Percentiles rank a stretch among this genome's conserved stretches.
Evolutionary conservation across 2,888 invertebrate genomes (phyloP).

Genomic region (Scelioninae gen. 1): DNA sequence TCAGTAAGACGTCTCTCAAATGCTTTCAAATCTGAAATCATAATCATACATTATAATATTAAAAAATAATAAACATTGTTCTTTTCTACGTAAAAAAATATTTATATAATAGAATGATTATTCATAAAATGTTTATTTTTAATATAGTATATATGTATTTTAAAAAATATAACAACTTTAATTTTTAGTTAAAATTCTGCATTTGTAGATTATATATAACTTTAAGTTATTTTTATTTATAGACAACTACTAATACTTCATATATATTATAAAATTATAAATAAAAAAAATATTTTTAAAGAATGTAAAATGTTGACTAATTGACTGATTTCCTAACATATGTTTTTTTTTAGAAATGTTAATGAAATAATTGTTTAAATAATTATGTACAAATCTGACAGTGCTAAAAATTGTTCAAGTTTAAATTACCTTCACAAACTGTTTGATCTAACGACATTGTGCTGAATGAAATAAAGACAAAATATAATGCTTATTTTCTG

Average conservation of each 20-base stretch:
- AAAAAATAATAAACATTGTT: not conserved
- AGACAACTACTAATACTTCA: no score
- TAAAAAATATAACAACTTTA: no score
- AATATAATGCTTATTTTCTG: slow-evolving; percentile 4
- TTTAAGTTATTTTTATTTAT: no score
- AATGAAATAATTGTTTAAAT: not conserved
- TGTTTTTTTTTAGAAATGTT: not conserved
- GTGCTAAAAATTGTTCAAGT: slow-evolving; percentile 1
- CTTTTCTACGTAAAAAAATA: not conserved
- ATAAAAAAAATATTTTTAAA: no score
- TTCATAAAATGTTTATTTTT: no score
- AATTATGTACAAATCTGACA: not conserved
- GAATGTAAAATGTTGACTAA: no score
- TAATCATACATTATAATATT: not conserved
- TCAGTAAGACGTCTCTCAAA: slow-evolving; percentile 98
- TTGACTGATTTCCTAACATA: no score
- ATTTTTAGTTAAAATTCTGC: no score
- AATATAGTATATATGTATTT: no score
- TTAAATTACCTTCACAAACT: slow-evolving; percentile 92
- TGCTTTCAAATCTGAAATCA: slow-evolving; percentile 94
- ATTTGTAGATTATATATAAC: no score
- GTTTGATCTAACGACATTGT: slow-evolving; percentile 93
- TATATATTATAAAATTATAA: no score
- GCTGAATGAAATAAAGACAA: not conserved
- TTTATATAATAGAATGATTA: not conserved